Evolutionary conservation across 2,888 invertebrate species (phyloP).

Genomic region (Lasioglossum oenotherae): DNA sequence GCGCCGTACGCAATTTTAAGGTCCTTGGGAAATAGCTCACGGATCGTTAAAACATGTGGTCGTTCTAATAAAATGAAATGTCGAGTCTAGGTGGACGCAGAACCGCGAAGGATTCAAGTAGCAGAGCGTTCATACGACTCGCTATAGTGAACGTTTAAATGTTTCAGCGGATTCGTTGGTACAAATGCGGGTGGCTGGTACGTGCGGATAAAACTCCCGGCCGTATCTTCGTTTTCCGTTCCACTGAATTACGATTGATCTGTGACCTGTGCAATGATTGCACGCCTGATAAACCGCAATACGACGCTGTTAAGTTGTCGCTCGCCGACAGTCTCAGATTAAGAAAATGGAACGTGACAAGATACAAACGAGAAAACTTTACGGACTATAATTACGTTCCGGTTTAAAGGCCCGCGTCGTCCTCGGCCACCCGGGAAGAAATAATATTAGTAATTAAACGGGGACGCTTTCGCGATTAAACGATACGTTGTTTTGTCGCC

Average conservation of each 20-base stretch:
- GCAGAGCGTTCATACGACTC: conserved; percentile 3
- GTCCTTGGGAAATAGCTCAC: background rate
- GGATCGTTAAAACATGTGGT: background rate
- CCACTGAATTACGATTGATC: conserved; percentile 60
- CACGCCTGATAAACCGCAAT: conserved; percentile 53
- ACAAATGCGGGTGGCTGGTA: conserved; percentile 22
- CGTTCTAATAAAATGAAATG: conserved; percentile 8
- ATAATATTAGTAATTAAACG: background rate
- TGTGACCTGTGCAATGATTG: conserved; percentile 56
- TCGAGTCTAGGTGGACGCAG: background rate
- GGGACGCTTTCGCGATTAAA: background rate
- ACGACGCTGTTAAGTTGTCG: conserved; percentile 37
- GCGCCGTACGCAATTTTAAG: background rate
- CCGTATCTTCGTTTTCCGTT: conserved; percentile 65
- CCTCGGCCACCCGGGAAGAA: background rate
- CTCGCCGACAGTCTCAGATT: conserved; percentile 16
- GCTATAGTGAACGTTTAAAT: conserved; percentile 21
- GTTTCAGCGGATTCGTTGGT: conserved; percentile 11
- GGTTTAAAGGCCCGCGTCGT: background rate
- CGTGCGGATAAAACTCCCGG: conserved; percentile 45
- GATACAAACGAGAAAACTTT: conserved; percentile 9
- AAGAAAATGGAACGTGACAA: conserved; percentile 8
- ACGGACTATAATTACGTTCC: conserved; percentile 9
- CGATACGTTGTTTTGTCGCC: background rate
- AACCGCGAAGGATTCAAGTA: background rate